Evolutionary conservation across 1,140 invertebrate genomes (phyloP).

Genomic region (Asobara japonica): DNA sequence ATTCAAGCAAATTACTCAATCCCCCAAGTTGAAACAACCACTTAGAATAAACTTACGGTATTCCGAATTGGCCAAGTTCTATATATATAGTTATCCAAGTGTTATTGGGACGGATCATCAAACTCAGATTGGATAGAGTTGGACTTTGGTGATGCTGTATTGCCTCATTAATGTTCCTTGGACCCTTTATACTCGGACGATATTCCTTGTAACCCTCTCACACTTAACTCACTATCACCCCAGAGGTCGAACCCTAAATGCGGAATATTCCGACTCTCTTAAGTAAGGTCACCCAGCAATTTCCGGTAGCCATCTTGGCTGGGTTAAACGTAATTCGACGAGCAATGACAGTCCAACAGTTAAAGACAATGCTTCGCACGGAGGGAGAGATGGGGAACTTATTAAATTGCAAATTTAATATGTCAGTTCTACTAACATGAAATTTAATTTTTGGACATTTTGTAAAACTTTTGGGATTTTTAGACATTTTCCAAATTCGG

Average conservation of each 20-base stretch:
- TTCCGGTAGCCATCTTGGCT: constrained; percentile 63
- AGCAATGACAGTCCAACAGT: constrained; percentile 14
- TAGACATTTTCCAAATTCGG: too few relatives aligned
- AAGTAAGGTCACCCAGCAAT: constrained; percentile 65
- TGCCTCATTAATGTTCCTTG: constrained; percentile 60
- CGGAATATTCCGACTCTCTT: constrained; percentile 47
- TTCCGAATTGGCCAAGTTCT: too few relatives aligned
- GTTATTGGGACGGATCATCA: constrained; percentile 62
- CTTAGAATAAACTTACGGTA: too few relatives aligned
- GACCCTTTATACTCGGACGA: constrained; percentile 22
- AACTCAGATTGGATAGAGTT: constrained; percentile 54
- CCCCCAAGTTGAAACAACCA: too few relatives aligned
- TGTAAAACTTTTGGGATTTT: too few relatives aligned
- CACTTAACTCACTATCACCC: constrained; percentile 42
- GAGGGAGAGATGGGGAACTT: too few relatives aligned
- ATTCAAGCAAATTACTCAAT: too few relatives aligned
- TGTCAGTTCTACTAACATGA: too few relatives aligned
- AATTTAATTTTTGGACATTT: too few relatives aligned
- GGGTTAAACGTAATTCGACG: constrained; percentile 49
- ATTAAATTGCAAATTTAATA: too few relatives aligned
- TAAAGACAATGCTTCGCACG: too few relatives aligned
- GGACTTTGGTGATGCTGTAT: constrained; percentile 48
- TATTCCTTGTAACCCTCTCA: background rate
- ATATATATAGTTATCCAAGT: too few relatives aligned
- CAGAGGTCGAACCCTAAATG: constrained; percentile 2